Evolutionary conservation across 2,888 invertebrate species (phyloP), one percentile per base, ranked within the genome.

Genomic region (Calephelis perditalis): DNA sequence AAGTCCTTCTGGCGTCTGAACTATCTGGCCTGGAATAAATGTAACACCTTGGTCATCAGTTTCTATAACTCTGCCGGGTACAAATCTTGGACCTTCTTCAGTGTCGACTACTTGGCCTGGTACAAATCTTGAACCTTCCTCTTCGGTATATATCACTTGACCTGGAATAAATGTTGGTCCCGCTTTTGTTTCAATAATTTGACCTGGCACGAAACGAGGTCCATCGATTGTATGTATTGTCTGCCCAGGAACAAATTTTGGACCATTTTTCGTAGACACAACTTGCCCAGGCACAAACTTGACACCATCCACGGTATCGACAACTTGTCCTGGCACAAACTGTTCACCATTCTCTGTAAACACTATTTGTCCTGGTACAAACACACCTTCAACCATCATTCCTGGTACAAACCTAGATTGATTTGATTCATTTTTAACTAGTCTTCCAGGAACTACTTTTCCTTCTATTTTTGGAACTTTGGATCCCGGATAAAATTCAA

Each of bases 211-310:
- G 72, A 95, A 95, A 66, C 94, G 92, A 15, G 94, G 93, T 0
- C 95, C 95, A 65, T 94, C 94, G 58, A 92, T 92, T 0, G 93
- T 94, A 63, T 94, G 92, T 65, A 95, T 91, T 0, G 95, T 95
- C 83, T 95, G 95, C 7, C 95, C 95, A 2, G 95, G 91, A 9
- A 91, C 91, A 72, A 94, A 94, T 73, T 94, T 94, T 0, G 92
- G 91, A 7, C 94, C 94, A 56, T 89, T 91, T 72, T 92, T 91
- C 0, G 94, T 94, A 71, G 94, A 94, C 0, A 95, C 94, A 70
- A 95, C 93, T 84, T 95, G 95, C 3, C 96, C 96, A 4, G 95
- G 95, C 12, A 96, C 94, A 76, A 96, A 95, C 76, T 95, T 95
- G 0, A 93, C 92, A 35, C 93, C 93, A 68, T 92, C 92, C 57